Evolutionary conservation across 2,888 invertebrate genomes (phyloP).

Genomic region (Griposia aprilina): DNA sequence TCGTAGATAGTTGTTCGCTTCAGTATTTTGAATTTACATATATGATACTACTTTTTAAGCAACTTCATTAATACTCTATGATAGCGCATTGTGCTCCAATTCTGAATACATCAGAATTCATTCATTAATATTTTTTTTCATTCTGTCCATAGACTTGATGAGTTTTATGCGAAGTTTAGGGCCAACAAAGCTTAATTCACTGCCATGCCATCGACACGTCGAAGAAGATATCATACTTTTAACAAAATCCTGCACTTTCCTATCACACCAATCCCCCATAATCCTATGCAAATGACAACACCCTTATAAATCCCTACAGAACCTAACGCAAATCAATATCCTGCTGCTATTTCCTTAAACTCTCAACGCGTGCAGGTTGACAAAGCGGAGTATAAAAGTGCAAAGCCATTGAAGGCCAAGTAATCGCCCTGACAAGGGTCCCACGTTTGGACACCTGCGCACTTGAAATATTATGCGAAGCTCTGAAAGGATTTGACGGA

Average conservation of each 20-base stretch:
- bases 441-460: slow-evolving; percentile 75
- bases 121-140: no score
- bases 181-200: no score
- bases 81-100: neutral
- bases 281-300: slow-evolving; percentile 30
- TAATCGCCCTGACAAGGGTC: slow-evolving; percentile 82
- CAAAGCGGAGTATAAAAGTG: slow-evolving; percentile 70
- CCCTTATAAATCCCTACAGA: slow-evolving; percentile 12
- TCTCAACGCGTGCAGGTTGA: slow-evolving; percentile 38
- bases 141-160: no score
- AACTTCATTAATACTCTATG: no score
- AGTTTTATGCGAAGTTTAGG: no score
- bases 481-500: slow-evolving; percentile 55
- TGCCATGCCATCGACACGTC: no score
- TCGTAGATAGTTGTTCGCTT: neutral
- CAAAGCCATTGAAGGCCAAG: slow-evolving; percentile 71
- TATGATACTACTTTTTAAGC: neutral
- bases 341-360: slow-evolving; percentile 31
- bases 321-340: slow-evolving; percentile 45
- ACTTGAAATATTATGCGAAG: slow-evolving; percentile 75
- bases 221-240: no score
- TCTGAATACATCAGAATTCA: no score
- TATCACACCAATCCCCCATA: neutral
- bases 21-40: neutral
- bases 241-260: neutral